Base-by-base conservation (phyloP, 1,140 invertebrate genomes). In the Pentalonia nigronervosa region DNA sequence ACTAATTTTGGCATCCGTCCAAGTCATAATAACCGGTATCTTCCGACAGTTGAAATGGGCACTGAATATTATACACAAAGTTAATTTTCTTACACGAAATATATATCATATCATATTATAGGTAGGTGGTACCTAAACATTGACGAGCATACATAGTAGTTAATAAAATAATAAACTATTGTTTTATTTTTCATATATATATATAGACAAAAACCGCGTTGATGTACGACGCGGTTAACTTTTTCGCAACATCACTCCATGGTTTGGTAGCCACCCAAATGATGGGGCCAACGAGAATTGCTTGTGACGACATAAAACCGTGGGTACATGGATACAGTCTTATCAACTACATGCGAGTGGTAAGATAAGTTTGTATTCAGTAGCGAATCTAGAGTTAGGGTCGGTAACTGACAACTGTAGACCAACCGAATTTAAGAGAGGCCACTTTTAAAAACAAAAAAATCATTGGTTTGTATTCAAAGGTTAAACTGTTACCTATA, bases 281-380 rank as follows among this genome's bases (percentile, higher is more conserved):
- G 94, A 98, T 99, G 88, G 97, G 98, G 94, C 98, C 97, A 48
- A 97, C 98, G 95, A 97, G 98, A 95, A 98, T 99, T 84, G 98
- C 97, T 25, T 99, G 98, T 95, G 98, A 98, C 94, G 97, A 98
- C 95, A 97, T 98, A 93, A 97, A 97, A 94, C 97, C 97, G 1
- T 99, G 98, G 98, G 97, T 97, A 9, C 98, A 99, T 95, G 99
- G 99, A 90, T 98, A 98, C 95, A 98, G 98, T 94, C 96, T 99
- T 41, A 98, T 99, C 93, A 99, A 99, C 96, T 99, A 99, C 95
- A 99, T 99, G 98, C 99, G 98, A 96, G 98, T 99, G 94, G 98
- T 99, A 95, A 97, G 97, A 91, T 20, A 76, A 76, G 6, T n/a
- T 76, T 76, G 3, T 76, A 21, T 53, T 53, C 0, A 53, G 21